Evolutionary conservation across 2,113 vertebrate genomes (phyloP), one percentile per base, ranked within the genome.

Genomic region (Chauna torquata): DNA sequence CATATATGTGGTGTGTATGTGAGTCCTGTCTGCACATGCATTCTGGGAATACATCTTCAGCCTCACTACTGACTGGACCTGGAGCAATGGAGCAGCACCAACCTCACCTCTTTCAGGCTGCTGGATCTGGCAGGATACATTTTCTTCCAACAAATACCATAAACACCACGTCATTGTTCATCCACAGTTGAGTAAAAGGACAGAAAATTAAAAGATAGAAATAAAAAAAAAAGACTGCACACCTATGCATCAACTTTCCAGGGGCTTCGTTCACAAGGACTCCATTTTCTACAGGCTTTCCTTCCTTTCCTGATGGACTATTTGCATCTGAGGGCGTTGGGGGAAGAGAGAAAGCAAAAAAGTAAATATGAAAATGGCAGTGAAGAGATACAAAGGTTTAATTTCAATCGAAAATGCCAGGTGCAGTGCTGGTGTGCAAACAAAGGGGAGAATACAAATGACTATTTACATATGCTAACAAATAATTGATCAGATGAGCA

Each of bases 261-360:
- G 93, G 7, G 1, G 44, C 32, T 44, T 98, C 98, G 0, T n/a
- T 97, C 44, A 97, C 84, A 23, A 98, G 92, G 8, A 97, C 66
- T 38, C 99, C 98, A 3, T 99, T 99, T 92, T 99, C 99, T 16
- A 98, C 2, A 15, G 55, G 97, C 90, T 97, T 99, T 55, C 57
- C 92, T 58, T 98, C 98, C 78, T 98, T 98, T 49, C 45, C 64
- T 58, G 94, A 71, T 27, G 97, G 95, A 30, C 87, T 75, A 1
- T 40, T 84, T 59, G 95, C 5, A 59, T 98, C 98, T 97, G 72
- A 40, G 15, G 13, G n/a, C n/a, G n/a, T n/a, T n/a, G 28, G 8
- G 38, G 1, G 4, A 64, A 42, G 30, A 42, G 78, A 22, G 25
- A 20, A 87, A 82, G 62, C 25, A 28, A 68, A 72, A 44, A 69